A percentile compares a stretch with the other conserved stretches of the same genome.
These are phyloP conservation scores for Hassar affinis DNA, from an alignment of 2,113 vertebrate species.

Conservation along the genomic window DNA sequence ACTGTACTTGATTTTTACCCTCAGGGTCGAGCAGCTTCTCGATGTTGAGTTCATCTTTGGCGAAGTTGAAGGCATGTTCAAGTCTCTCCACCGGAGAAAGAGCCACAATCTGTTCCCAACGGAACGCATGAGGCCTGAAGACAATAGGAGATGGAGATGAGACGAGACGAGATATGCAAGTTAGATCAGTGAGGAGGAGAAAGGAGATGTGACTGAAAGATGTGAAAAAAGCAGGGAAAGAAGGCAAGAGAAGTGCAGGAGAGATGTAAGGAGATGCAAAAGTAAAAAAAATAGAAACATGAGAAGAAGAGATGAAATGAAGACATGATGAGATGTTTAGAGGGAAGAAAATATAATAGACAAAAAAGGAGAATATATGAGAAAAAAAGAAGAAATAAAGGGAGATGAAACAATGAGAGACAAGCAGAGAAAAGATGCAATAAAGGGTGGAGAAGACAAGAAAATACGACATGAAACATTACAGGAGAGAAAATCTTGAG, in stretches of 20 bases:
- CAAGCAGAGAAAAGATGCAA: background rate
- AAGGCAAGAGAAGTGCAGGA: background rate
- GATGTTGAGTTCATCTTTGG: slow-evolving; percentile 86
- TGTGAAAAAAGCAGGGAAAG: too few species aligned
- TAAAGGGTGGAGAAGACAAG: too few species aligned
- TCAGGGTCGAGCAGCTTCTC: slow-evolving; percentile 94
- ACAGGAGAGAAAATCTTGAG: too few species aligned
- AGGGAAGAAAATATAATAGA: background rate
- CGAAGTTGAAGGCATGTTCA: slow-evolving; percentile 87
- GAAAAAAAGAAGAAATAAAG: background rate
- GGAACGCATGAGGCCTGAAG: slow-evolving; percentile 83
- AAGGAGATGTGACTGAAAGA: background rate
- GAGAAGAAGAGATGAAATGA: background rate
- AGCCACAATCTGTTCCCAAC: slow-evolving; percentile 80
- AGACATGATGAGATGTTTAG: background rate
- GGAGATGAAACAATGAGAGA: background rate
- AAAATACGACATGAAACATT: too few species aligned
- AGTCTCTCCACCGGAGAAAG: slow-evolving; percentile 82
- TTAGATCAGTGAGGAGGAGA: background rate
- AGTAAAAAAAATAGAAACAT: background rate
- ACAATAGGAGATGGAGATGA: background rate
- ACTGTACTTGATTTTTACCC: slow-evolving; percentile 71
- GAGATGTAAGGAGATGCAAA: background rate
- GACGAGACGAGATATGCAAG: background rate
- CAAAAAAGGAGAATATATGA: background rate